Percentiles rank a stretch among this genome's conserved stretches.
Evolutionary conservation across 1,140 invertebrate species (phyloP).

Genomic region (Calliphora vicina): DNA sequence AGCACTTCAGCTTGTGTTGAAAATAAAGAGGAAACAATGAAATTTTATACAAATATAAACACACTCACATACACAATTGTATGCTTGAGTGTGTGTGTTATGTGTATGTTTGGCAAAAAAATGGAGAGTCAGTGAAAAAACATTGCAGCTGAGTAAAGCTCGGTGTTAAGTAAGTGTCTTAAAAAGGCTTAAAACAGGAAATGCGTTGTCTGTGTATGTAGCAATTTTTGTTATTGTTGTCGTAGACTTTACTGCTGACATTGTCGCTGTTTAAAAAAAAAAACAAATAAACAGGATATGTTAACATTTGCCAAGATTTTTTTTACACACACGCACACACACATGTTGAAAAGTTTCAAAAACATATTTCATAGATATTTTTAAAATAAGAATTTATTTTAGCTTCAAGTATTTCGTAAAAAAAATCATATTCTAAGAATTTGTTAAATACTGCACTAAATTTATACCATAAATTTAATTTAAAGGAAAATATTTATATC

Average conservation of each 20-base stretch:
- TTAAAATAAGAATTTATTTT: not conserved
- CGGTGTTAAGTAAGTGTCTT: conserved; percentile 29
- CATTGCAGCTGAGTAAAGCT: not conserved
- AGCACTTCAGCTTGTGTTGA: not conserved
- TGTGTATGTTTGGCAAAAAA: not conserved
- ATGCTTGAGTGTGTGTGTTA: not conserved
- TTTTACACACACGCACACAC: not conserved
- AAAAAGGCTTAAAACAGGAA: conserved; percentile 28
- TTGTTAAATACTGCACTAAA: too few relatives aligned
- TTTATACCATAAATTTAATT: too few relatives aligned
- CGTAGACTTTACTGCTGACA: not conserved
- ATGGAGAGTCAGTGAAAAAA: not conserved
- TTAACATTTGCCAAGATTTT: conserved; percentile 29
- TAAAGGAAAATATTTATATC: too few relatives aligned
- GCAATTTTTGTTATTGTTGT: not conserved
- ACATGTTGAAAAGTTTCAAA: not conserved
- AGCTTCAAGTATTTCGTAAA: not conserved
- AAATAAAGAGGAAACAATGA: not conserved
- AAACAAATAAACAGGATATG: conserved; percentile 3
- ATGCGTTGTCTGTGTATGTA: conserved; percentile 6
- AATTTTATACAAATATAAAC: too few relatives aligned
- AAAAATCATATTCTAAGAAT: not conserved
- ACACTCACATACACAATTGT: too few relatives aligned
- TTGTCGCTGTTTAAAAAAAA: not conserved
- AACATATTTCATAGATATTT: conserved; percentile 7